These are phyloP conservation scores for Trichoplusia ni DNA, from an alignment of 1,140 invertebrate genomes.

Conservation along the genomic window DNA sequence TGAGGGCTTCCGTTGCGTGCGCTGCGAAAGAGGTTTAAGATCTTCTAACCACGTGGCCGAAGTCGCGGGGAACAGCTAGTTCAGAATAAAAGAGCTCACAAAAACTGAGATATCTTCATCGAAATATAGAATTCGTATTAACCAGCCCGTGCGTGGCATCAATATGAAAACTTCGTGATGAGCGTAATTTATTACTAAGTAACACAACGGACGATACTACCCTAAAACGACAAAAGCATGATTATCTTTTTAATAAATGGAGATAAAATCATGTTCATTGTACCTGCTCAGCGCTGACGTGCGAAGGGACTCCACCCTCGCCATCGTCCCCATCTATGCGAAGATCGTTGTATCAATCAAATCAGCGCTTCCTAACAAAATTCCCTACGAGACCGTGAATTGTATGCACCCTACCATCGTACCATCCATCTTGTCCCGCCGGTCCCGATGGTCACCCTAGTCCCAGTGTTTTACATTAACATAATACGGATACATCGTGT, in stretches of 20 bases:
- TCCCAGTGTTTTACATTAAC: conserved; percentile 2
- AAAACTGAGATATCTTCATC: no score
- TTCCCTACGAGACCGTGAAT: conserved; percentile 22
- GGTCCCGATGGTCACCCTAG: conserved; percentile 21
- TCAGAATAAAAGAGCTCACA: no score
- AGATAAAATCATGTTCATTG: not conserved
- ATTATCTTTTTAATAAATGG: conserved; percentile 16
- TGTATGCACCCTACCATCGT: conserved; percentile 43
- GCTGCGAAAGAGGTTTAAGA: no score
- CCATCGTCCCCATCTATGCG: conserved; percentile 10
- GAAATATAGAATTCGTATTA: no score
- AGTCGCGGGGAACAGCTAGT: no score
- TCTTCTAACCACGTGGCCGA: no score
- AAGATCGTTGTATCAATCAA: conserved; percentile 37
- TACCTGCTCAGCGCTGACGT: not conserved
- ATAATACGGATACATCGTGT: conserved; percentile 1
- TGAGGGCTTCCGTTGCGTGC: no score
- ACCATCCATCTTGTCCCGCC: conserved; percentile 32
- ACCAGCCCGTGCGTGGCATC: no score
- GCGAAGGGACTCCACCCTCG: not conserved
- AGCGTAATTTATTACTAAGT: no score
- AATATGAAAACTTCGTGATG: no score
- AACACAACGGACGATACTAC: not conserved
- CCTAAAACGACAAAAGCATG: not conserved
- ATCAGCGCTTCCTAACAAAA: conserved; percentile 37